A percentile compares a stretch with the other conserved stretches of the same genome.
These are phyloP conservation scores for Hemithea aestivaria DNA, from an alignment of 2,888 invertebrate genomes.

Conservation along the genomic window DNA sequence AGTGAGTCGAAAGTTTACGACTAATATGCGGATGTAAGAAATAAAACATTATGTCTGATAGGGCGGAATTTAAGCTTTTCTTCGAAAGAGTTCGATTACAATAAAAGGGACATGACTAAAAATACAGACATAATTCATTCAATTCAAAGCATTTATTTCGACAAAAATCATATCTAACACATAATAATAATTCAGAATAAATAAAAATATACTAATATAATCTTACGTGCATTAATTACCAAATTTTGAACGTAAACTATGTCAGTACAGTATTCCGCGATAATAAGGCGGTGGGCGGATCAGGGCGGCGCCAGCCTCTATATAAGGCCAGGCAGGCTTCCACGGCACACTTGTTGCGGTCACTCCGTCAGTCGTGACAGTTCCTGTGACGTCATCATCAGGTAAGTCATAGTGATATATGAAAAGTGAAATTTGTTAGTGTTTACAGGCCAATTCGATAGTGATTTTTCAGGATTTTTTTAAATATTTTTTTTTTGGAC, in stretches of 20 bases:
- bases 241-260: conserved; percentile 68
- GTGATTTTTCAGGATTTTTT: too few relatives aligned
- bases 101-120: too few relatives aligned
- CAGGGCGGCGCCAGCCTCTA: conserved; percentile 50
- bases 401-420: conserved; percentile 46
- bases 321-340: conserved; percentile 62
- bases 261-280: conserved; percentile 55
- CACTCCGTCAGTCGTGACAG: conserved; percentile 30
- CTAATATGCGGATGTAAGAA: too few relatives aligned
- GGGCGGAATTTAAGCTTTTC: too few relatives aligned
- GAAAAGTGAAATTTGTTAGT: conserved; percentile 1
- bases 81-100: background rate
- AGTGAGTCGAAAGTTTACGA: too few relatives aligned
- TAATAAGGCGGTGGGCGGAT: conserved; percentile 68
- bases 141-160: too few relatives aligned
- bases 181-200: too few relatives aligned
- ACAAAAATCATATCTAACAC: background rate
- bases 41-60: too few relatives aligned
- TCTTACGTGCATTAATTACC: too few relatives aligned
- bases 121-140: too few relatives aligned
- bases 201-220: too few relatives aligned
- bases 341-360: conserved; percentile 68
- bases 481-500: too few relatives aligned
- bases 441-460: background rate
- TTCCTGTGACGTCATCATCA: conserved; percentile 40